phyloP scores from a whole-genome alignment of 1,140 invertebrate species.

The Platorchestia sp. region DNA sequence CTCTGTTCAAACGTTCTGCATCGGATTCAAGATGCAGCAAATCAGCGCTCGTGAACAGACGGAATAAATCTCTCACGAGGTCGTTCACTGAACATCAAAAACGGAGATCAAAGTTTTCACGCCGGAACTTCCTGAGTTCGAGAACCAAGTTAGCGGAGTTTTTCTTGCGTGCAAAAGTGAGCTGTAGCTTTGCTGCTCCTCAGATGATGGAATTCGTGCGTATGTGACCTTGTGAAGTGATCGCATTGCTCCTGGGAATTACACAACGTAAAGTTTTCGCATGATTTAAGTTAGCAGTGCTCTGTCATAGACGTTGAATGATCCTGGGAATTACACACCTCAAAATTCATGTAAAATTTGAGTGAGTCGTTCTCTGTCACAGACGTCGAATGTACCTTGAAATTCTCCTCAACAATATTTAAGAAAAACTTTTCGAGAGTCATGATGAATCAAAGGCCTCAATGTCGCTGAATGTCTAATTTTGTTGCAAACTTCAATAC shows the following conservation, averaged over 20 bases:
- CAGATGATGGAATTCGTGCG: not conserved
- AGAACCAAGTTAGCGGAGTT: not conserved
- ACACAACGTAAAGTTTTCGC: too few relatives aligned
- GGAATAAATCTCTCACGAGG: not conserved
- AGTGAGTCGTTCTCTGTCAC: too few relatives aligned
- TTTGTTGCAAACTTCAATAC: not conserved
- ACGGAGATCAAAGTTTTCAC: not conserved
- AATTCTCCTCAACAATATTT: not conserved
- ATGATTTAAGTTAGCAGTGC: too few relatives aligned
- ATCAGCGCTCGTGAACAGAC: not conserved
- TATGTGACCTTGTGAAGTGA: not conserved
- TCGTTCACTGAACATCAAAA: not conserved
- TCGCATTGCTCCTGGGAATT: not conserved
- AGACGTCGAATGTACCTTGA: too few relatives aligned
- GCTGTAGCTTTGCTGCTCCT: not conserved
- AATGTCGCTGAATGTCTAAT: not conserved
- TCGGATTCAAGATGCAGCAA: not conserved
- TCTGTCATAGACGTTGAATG: too few relatives aligned
- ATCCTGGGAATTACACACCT: too few relatives aligned
- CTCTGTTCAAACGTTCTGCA: not conserved
- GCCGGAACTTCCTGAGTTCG: not conserved
- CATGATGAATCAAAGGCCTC: not conserved
- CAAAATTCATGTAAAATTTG: too few relatives aligned
- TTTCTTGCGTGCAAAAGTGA: not conserved
- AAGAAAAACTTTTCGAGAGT: not conserved